Evolutionary conservation across 2,113 vertebrate genomes (phyloP).

Genomic region (Saccopteryx bilineata): DNA sequence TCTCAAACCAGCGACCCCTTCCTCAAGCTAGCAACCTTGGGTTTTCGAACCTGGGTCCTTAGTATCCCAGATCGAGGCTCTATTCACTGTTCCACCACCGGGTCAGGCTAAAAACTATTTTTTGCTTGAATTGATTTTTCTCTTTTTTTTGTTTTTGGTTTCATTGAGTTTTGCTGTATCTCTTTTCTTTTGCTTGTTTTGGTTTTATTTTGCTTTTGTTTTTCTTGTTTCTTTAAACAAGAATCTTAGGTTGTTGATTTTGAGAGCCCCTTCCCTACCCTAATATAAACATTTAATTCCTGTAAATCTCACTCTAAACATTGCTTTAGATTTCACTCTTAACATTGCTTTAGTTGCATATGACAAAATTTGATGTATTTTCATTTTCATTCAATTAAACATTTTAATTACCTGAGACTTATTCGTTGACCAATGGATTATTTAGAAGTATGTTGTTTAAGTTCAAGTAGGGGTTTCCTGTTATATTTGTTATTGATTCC

Average conservation of each 20-base stretch:
- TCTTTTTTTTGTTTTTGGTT: conserved; percentile 38
- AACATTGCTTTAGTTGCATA: background rate
- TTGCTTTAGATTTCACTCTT: background rate
- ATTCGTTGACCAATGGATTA: background rate
- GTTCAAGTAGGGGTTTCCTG: background rate
- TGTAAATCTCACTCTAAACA: background rate
- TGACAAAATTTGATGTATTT: background rate
- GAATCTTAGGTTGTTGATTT: background rate
- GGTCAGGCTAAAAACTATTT: background rate
- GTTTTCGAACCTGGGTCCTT: no score
- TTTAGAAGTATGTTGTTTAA: conserved; percentile 29
- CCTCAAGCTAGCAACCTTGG: no score
- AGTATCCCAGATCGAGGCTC: no score
- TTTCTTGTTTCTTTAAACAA: background rate
- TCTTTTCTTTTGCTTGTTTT: background rate
- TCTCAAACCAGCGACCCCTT: no score
- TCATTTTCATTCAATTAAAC: background rate
- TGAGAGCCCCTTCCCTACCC: background rate
- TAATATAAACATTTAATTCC: background rate
- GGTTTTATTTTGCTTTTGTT: background rate
- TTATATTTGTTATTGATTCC: background rate
- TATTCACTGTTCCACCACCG: no score
- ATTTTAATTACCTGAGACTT: background rate
- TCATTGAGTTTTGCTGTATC: background rate
- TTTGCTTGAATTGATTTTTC: background rate